A percentile compares a stretch with the other conserved stretches of the same genome.
Evolutionary conservation across 2,888 invertebrate genomes (phyloP).

Genomic region (Apotomis betuletana): DNA sequence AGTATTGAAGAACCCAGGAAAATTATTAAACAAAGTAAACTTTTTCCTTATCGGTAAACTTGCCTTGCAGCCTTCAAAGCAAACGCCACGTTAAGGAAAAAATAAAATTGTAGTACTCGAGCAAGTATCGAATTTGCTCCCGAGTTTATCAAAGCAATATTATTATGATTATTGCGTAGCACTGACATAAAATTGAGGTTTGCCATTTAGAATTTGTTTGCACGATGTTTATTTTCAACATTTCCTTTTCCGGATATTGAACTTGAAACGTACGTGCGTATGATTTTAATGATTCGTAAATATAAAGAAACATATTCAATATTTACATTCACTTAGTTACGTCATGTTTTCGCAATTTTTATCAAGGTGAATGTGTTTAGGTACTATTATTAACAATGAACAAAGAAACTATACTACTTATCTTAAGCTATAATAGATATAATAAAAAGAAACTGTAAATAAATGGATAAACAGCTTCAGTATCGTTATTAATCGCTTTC

Average conservation of each 20-base stretch:
- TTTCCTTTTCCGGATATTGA: not conserved
- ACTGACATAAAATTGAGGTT: not conserved
- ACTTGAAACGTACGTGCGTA: not conserved
- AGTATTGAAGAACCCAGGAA: slow-evolving; percentile 16
- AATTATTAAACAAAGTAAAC: slow-evolving; percentile 47
- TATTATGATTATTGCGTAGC: slow-evolving; percentile 48
- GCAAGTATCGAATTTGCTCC: slow-evolving; percentile 54
- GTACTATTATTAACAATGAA: not conserved
- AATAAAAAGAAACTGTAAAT: not conserved
- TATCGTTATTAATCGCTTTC: slow-evolving; percentile 7
- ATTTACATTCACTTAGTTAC: slow-evolving; percentile 15
- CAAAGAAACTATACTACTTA: too few relatives aligned
- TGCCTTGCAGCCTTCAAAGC: slow-evolving; percentile 49
- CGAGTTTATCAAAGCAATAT: slow-evolving; percentile 51
- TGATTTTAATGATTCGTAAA: not conserved
- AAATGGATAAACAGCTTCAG: not conserved
- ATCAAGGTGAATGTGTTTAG: too few relatives aligned
- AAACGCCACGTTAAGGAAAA: slow-evolving; percentile 49
- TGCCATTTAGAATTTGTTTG: not conserved
- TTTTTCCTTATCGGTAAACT: slow-evolving; percentile 49
- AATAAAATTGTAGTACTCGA: slow-evolving; percentile 50
- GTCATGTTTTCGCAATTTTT: too few relatives aligned
- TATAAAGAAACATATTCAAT: not conserved
- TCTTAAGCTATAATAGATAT: not conserved
- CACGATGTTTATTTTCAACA: not conserved